Percentiles rank a stretch among this genome's conserved stretches.
Evolutionary conservation across 1,140 invertebrate species (phyloP).

Genomic region (Leucophenga varia): DNA sequence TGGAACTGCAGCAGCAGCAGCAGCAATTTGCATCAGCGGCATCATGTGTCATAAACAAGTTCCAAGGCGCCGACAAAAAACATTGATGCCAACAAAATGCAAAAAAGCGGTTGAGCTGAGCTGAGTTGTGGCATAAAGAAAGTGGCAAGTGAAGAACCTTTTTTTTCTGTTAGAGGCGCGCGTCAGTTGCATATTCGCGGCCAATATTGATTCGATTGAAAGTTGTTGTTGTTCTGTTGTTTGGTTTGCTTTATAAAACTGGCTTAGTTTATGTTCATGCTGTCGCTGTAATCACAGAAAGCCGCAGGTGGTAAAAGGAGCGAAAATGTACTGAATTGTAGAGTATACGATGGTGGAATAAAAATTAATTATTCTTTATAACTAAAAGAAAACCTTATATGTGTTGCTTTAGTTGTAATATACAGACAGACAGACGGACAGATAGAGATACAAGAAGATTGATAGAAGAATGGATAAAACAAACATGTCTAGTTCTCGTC

Average conservation of each 20-base stretch:
- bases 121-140: neutral
- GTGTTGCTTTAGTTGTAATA: slow-evolving; percentile 46
- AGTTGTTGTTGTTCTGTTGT: neutral
- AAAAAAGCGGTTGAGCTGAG: slow-evolving; percentile 11
- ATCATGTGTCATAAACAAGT: slow-evolving; percentile 53
- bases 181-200: no score
- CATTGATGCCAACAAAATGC: slow-evolving; percentile 8
- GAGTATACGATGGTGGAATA: neutral
- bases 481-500: neutral
- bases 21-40: slow-evolving; percentile 42
- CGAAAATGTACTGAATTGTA: slow-evolving; percentile 12
- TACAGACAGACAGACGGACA: slow-evolving; percentile 40
- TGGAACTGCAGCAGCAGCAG: slow-evolving; percentile 2
- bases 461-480: slow-evolving; percentile 31
- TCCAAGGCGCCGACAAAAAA: slow-evolving; percentile 43
- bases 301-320: slow-evolving; percentile 51
- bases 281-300: slow-evolving; percentile 48
- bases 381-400: slow-evolving; percentile 12
- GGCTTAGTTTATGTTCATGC: slow-evolving; percentile 31
- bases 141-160: no score
- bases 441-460: slow-evolving; percentile 27
- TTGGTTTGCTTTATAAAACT: no score
- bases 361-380: neutral
- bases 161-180: no score
- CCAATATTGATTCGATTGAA: slow-evolving; percentile 13